These are phyloP conservation scores for Pocillopora verrucosa DNA, from an alignment of 64 coral and sea anemone genomes.

Conservation along the genomic window DNA sequence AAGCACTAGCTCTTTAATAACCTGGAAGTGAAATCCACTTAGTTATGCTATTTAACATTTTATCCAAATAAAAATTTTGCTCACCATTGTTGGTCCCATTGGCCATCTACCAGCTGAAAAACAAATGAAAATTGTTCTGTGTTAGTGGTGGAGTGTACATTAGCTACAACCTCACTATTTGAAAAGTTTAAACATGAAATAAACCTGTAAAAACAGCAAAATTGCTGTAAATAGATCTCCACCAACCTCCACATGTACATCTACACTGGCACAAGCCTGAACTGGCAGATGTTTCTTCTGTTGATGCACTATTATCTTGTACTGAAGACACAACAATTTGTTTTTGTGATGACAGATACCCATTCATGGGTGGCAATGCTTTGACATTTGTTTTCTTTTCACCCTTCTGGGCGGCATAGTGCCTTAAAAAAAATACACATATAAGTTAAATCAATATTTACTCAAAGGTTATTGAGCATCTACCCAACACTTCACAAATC, in stretches of 20 bases:
- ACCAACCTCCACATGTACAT: conserved; percentile 72
- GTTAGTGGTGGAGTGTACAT: no score
- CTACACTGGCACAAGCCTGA: conserved; percentile 59
- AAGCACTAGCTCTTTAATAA: no score
- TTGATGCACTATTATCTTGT: conserved; percentile 24
- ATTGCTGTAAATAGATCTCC: background rate
- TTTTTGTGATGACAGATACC: background rate
- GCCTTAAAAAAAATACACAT: background rate
- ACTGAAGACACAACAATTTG: conserved; percentile 22
- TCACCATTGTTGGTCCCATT: conserved; percentile 10
- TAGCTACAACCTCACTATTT: no score
- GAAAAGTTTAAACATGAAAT: background rate
- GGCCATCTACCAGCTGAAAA: conserved; percentile 17
- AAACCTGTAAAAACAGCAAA: background rate
- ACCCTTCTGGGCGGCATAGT: background rate
- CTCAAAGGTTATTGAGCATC: no score
- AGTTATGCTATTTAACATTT: no score
- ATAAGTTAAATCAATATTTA: no score
- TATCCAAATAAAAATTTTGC: background rate
- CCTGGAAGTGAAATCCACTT: no score
- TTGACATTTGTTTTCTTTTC: background rate
- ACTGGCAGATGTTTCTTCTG: conserved; percentile 54
- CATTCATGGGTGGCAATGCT: conserved; percentile 6
- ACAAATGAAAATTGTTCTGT: background rate
- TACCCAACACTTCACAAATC: no score